A percentile compares a stretch with the other conserved stretches of the same genome.
Evolutionary conservation across 2,113 vertebrate genomes (phyloP).

Genomic region (Planiliza haematocheilus): DNA sequence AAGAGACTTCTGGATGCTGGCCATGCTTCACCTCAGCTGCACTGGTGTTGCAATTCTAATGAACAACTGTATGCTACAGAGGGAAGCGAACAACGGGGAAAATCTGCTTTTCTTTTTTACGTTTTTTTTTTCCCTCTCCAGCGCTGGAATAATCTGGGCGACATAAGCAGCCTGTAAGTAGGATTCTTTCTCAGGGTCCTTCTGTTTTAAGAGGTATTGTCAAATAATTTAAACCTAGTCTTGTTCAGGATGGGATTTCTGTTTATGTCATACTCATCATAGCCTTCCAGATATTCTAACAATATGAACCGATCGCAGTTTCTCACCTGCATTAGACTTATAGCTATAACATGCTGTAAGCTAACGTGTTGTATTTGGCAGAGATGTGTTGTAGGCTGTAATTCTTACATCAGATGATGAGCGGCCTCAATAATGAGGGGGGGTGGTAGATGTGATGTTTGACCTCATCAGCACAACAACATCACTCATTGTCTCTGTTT

Average conservation of each 20-base stretch:
- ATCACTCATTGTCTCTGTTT: constrained; percentile 34
- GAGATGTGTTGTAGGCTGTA: background rate
- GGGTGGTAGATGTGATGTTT: constrained; percentile 22
- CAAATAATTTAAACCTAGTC: no score
- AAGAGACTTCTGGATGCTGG: constrained; percentile 57
- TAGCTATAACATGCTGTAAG: no score
- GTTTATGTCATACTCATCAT: no score
- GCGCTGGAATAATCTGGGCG: constrained; percentile 53
- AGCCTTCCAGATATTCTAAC: no score
- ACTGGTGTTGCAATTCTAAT: constrained; percentile 23
- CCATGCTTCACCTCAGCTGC: constrained; percentile 31
- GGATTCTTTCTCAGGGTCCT: background rate
- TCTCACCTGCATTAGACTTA: no score
- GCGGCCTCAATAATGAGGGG: constrained; percentile 18
- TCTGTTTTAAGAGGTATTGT: no score
- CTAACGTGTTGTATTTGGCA: background rate
- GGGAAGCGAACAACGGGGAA: background rate
- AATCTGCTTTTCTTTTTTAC: constrained; percentile 4
- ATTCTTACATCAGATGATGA: constrained; percentile 18
- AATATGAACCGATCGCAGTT: no score
- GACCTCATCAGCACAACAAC: constrained; percentile 23
- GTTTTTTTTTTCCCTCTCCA: constrained; percentile 6
- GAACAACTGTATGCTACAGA: constrained; percentile 24
- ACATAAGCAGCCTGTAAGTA: constrained; percentile 21
- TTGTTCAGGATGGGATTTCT: no score